Base-by-base conservation (phyloP, 2,113 vertebrate genomes). In the Otis tarda region DNA sequence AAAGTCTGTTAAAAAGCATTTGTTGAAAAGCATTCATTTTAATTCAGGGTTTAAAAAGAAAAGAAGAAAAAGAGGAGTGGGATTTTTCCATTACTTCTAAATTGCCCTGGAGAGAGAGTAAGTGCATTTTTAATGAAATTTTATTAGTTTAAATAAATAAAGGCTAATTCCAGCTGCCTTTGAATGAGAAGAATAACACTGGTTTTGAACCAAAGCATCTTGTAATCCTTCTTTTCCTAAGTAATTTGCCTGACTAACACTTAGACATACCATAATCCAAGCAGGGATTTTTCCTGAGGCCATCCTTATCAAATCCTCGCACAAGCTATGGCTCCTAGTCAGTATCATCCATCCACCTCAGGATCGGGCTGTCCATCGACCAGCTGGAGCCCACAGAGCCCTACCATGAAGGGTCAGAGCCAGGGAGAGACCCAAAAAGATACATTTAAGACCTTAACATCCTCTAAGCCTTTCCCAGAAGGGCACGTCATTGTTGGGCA, bases 401-500 rank as follows among this genome's bases (percentile, higher is more conserved):
- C 45, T 53, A 12, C 3, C 49, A 70, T 12, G 24, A 69, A 63
- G 5, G 14, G 11, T 35, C 71, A 77, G 56, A 61, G 25, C 8
- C 10, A 64, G 11, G 50, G 27, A 83, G 27, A 83, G 30, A 41
- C 17, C 13, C 35, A 49, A 14, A 18, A 55, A 50, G n/a, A 70
- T 5, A 35, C 1, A 27, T 35, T 70, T 56, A 56, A 70, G 49
- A 63, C n/a, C 25, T 63, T 25, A 31, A 49, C 49, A 9, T 21
- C 20, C 47, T 24, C 63, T 31, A 61, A 69, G 30, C 20, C 55
- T 69, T 77, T 77, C 24, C 47, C 47, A n/a, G 63, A 21, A 55
- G 28, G 14, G 21, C 19, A 55, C 8, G 25, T 21, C 2, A 0
- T 28, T 49, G 6, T 18, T 3, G 0, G 35, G 61, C 19, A 60